Evolutionary conservation across 2,888 invertebrate species (phyloP).

Genomic region (Thumatha senex): DNA sequence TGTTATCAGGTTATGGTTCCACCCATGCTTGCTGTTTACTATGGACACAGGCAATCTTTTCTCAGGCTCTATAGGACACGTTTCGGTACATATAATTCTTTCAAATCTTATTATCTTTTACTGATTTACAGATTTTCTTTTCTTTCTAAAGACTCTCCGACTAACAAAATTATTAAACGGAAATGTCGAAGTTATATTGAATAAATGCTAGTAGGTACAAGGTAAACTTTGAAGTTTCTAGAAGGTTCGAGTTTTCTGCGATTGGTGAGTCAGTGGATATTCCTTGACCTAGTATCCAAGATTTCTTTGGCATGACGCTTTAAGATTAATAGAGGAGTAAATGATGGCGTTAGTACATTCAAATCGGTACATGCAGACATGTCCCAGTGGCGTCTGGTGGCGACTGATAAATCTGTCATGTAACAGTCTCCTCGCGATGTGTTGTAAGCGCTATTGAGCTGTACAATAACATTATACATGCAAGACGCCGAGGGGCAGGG

Average conservation of each 20-base stretch:
- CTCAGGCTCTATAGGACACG: too few species aligned
- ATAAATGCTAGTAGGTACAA: too few species aligned
- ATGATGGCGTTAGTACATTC: constrained; percentile 18
- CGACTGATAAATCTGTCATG: constrained; percentile 59
- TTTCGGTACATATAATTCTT: too few species aligned
- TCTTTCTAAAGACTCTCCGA: too few species aligned
- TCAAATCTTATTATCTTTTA: too few species aligned
- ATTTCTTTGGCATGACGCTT: constrained; percentile 7
- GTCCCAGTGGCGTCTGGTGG: constrained; percentile 42
- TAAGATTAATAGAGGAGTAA: constrained; percentile 14
- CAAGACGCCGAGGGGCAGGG: constrained; percentile 52
- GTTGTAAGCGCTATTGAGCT: constrained; percentile 59
- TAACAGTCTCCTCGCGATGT: constrained; percentile 56
- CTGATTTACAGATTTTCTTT: too few species aligned
- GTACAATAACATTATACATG: constrained; percentile 77
- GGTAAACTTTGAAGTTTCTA: constrained; percentile 4
- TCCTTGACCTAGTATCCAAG: constrained; percentile 21
- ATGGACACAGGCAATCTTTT: too few species aligned
- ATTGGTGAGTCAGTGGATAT: constrained; percentile 22
- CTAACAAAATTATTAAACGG: too few species aligned
- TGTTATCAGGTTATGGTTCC: too few species aligned
- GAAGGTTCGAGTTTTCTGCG: constrained; percentile 38
- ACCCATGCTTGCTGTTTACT: too few species aligned
- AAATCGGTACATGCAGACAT: constrained; percentile 36
- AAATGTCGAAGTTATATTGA: too few species aligned